Evolutionary conservation across 1,140 invertebrate genomes (phyloP), one percentile per base, ranked within the genome.

Genomic region (Aplysia californica): DNA sequence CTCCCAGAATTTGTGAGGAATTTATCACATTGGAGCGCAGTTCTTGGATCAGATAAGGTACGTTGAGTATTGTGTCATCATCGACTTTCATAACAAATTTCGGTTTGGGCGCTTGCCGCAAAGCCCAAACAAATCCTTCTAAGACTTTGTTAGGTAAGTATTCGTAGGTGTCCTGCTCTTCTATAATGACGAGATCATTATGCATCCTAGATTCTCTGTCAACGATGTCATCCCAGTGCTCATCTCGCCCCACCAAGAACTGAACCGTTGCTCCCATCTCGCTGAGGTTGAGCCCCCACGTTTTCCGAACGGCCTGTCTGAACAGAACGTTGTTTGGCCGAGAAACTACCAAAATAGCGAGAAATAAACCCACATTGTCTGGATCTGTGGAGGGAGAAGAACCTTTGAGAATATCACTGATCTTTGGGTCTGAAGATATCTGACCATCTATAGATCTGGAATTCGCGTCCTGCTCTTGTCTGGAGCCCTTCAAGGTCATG

Each of bases 91-190:
- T 81, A 36, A 92, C 77, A 75, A 84, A 90, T 70, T 72, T 78
- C 1, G 93, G 94, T 79, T 91, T 90, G 75, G 79, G 79, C 85
- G 89, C 92, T 87, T 93, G 91, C 85, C 94, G 92, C 10, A 92
- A 91, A 59, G 93, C 92, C 93, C 95, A 96, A 85, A 95, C 94
- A 29, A 96, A 91, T 3, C 93, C 93, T 92, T 95, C 94, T 4
- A 95, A 92, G 87, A 95, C 94, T 88, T 97, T 97, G 83, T 95
- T 95, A 1, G 95, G 96, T 88, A 97, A 92, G 88, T 96, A 96
- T 77, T 92, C 91, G 85, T 96, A 96, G 23, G 92, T 91, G 90
- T 97, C 95, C 18, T 91, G 75, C 87, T 96, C 96, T 79, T 92
- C 93, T 21, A 94, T 94, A 89, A 95, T 94, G 38, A 96, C 91